Percentiles rank a stretch among this genome's conserved stretches.
Evolutionary conservation across 2,797 vertebrate genomes (phyloP).

Genomic region (Macrochelys suwanniensis): DNA sequence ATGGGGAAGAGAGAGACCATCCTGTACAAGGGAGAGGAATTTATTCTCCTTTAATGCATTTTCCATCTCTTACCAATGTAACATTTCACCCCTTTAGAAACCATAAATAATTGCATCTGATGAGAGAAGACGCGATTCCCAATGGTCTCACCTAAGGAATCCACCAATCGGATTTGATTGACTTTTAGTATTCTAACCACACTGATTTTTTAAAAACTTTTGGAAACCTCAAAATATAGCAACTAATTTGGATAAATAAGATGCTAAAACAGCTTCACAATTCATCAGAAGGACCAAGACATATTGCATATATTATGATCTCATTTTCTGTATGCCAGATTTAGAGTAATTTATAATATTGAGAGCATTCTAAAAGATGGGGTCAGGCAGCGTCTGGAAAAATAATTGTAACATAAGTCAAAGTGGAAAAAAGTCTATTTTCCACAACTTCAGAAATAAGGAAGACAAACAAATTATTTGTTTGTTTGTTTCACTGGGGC

Average conservation of each 20-base stretch:
- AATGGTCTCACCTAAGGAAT: background rate
- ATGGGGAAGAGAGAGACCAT: conserved; percentile 27
- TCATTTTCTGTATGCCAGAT: background rate
- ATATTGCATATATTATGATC: background rate
- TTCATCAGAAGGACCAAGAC: background rate
- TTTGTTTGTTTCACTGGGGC: background rate
- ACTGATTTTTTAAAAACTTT: background rate
- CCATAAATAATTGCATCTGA: background rate
- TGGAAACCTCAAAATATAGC: background rate
- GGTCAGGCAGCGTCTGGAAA: background rate
- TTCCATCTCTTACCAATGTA: conserved; percentile 56
- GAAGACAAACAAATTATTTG: background rate
- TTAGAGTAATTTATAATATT: conserved; percentile 9
- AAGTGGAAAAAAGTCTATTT: background rate
- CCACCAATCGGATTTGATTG: conserved; percentile 15
- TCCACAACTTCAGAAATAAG: background rate
- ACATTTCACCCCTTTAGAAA: conserved; percentile 65
- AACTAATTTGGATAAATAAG: conserved; percentile 34
- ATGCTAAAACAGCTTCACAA: conserved; percentile 24
- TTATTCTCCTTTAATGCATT: conserved; percentile 63
- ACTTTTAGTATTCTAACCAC: conserved; percentile 15
- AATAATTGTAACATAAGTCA: conserved; percentile 25
- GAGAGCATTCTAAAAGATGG: background rate
- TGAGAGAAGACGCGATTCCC: conserved; percentile 5
- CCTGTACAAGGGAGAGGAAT: conserved; percentile 59